Evolutionary conservation across 2,888 invertebrate species (phyloP).

Genomic region (Dicroscelio sp.): DNA sequence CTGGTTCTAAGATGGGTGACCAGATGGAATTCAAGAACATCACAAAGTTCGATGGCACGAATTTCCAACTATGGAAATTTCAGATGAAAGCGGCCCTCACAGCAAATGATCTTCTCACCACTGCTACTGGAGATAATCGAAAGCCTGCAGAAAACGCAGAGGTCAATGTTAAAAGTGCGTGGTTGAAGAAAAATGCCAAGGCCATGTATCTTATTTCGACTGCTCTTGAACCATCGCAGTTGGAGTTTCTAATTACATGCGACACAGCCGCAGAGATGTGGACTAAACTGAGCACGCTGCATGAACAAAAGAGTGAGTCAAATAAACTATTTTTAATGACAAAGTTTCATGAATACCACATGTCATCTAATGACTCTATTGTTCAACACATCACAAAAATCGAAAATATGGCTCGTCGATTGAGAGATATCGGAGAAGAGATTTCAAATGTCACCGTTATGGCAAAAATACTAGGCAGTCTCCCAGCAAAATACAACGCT

Average conservation of each 20-base stretch:
- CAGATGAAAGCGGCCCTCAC: constrained; percentile 14
- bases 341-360: constrained; percentile 79
- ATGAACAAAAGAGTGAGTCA: constrained; percentile 84
- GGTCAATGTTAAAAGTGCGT: neutral
- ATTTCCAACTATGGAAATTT: constrained; percentile 83
- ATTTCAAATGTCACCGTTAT: constrained; percentile 63
- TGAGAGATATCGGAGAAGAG: constrained; percentile 67
- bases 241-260: constrained; percentile 78
- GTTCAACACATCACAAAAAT: constrained; percentile 79
- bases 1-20: neutral
- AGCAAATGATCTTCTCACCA: constrained; percentile 12
- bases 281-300: constrained; percentile 62
- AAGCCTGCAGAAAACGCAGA: neutral
- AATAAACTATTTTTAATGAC: constrained; percentile 81
- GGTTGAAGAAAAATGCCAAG: constrained; percentile 56
- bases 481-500: constrained; percentile 66
- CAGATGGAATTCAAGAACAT: constrained; percentile 80
- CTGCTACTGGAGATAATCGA: neutral
- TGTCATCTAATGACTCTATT: constrained; percentile 75
- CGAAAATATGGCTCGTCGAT: constrained; percentile 67
- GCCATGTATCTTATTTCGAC: constrained; percentile 84
- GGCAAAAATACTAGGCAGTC: constrained; percentile 67
- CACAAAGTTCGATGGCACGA: constrained; percentile 83
- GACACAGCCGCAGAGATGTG: constrained; percentile 84
- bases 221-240: constrained; percentile 77